A percentile compares a stretch with the other conserved stretches of the same genome.
phyloP scores from a whole-genome alignment of 2,888 invertebrate species.

The Geophilus truncorum region DNA sequence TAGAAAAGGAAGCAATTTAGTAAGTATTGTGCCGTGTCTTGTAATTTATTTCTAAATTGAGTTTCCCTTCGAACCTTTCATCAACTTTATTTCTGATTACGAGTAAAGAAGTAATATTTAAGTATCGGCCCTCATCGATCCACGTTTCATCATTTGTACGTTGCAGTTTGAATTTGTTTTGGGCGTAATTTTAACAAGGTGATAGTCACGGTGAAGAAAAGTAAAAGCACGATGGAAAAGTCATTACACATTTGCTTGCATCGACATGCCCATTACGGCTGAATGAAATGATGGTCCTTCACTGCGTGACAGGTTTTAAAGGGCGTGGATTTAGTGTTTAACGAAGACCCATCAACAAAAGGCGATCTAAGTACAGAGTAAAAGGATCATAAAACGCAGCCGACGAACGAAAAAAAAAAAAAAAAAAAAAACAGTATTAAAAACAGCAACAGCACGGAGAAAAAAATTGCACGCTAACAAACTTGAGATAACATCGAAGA shows the following conservation, averaged over 20 bases:
- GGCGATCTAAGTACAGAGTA: conserved; percentile 27
- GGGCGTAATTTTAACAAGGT: not conserved
- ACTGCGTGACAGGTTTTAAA: conserved; percentile 24
- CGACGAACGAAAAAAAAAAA: too few relatives aligned
- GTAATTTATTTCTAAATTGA: not conserved
- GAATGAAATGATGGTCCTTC: conserved; percentile 19
- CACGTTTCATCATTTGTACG: not conserved
- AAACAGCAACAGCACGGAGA: not conserved
- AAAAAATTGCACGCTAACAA: conserved; percentile 24
- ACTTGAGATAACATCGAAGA: conserved; percentile 10
- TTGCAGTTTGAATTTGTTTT: not conserved
- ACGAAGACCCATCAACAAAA: conserved; percentile 8
- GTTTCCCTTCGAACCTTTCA: not conserved
- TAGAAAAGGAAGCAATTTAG: not conserved
- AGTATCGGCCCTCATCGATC: too few relatives aligned
- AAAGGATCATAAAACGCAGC: conserved; percentile 10
- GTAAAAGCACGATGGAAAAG: not conserved
- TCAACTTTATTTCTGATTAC: not conserved
- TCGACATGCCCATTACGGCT: conserved; percentile 4
- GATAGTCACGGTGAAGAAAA: conserved; percentile 10
- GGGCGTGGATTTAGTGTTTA: conserved; percentile 24
- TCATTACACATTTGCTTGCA: not conserved
- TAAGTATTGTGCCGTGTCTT: not conserved
- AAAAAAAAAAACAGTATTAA: conserved; percentile 16
- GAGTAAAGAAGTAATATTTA: too few relatives aligned